Percentiles rank a stretch among this genome's conserved stretches.
Conservation (phyloP, 2,888 invertebrate genomes). For the Ryuthela nishihirai region DNA sequence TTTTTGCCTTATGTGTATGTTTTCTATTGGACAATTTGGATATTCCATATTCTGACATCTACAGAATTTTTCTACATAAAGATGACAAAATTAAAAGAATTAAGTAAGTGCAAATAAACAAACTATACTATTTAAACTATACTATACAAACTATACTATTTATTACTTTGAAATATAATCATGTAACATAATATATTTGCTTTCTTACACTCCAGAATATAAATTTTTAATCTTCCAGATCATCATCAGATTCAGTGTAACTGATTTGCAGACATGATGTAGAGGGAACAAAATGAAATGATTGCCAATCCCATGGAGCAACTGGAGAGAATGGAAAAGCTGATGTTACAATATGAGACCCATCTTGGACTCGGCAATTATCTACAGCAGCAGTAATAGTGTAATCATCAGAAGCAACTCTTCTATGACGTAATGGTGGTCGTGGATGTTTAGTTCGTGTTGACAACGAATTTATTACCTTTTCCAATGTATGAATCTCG, state of each 20-base stretch:
- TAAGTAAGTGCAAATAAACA: no score
- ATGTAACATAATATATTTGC: no score
- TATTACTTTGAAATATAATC: no score
- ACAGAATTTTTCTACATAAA: no score
- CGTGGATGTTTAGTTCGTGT: conserved; percentile 6
- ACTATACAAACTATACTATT: no score
- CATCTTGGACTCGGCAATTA: conserved; percentile 23
- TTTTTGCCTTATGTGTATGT: no score
- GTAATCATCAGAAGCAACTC: conserved; percentile 39
- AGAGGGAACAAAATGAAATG: conserved; percentile 31
- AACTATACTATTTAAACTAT: no score
- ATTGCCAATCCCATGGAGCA: conserved; percentile 38
- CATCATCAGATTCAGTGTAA: conserved; percentile 25
- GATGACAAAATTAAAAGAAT: no score
- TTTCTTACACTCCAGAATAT: no score
- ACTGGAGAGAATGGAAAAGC: conserved; percentile 43
- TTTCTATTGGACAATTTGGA: no score
- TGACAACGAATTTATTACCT: conserved; percentile 28
- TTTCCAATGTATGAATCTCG: conserved; percentile 50
- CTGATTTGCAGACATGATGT: conserved; percentile 38
- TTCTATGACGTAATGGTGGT: conserved; percentile 15
- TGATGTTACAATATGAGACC: conserved; percentile 40
- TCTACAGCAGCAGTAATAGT: conserved; percentile 31
- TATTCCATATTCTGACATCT: no score
- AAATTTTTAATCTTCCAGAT: conserved; percentile 15